phyloP scores from a whole-genome alignment of 2,113 vertebrate genomes.

The Catharus bicknelli region DNA sequence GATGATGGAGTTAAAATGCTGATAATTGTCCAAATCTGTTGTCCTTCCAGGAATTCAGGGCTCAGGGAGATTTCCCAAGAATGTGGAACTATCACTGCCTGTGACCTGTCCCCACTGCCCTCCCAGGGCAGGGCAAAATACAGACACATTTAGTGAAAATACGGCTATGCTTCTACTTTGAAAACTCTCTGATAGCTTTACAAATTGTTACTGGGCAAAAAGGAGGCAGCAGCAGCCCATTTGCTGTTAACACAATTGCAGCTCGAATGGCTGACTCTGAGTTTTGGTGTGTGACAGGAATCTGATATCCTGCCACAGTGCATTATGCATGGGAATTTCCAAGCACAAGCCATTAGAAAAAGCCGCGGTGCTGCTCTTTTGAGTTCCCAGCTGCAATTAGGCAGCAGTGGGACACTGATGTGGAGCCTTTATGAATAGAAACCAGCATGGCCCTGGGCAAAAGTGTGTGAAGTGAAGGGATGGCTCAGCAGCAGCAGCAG shows the following conservation, averaged over 20 bases:
- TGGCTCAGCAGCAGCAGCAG: conserved; percentile 28
- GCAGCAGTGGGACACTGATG: conserved; percentile 43
- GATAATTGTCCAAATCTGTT: conserved; percentile 2
- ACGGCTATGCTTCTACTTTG: not conserved
- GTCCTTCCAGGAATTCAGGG: not conserved
- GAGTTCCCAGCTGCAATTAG: conserved; percentile 48
- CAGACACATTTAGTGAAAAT: not conserved
- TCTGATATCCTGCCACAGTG: conserved; percentile 14
- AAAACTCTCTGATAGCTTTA: conserved; percentile 15
- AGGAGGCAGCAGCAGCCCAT: conserved; percentile 3
- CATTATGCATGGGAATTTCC: conserved; percentile 35
- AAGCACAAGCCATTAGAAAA: conserved; percentile 37
- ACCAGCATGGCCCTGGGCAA: conserved; percentile 50
- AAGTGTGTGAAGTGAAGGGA: not conserved
- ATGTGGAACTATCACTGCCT: not conserved
- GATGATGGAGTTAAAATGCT: not conserved
- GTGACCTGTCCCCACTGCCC: not conserved
- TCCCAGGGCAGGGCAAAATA: not conserved
- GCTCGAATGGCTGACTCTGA: not conserved
- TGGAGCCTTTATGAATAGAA: conserved; percentile 33
- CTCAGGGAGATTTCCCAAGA: not conserved
- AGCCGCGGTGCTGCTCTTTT: conserved; percentile 16
- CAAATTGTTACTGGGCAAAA: conserved; percentile 19
- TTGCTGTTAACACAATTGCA: conserved; percentile 42
- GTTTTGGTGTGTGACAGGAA: conserved; percentile 32